phyloP scores from a whole-genome alignment of 2,797 vertebrate species.

The Paramormyrops hopkinsi region DNA sequence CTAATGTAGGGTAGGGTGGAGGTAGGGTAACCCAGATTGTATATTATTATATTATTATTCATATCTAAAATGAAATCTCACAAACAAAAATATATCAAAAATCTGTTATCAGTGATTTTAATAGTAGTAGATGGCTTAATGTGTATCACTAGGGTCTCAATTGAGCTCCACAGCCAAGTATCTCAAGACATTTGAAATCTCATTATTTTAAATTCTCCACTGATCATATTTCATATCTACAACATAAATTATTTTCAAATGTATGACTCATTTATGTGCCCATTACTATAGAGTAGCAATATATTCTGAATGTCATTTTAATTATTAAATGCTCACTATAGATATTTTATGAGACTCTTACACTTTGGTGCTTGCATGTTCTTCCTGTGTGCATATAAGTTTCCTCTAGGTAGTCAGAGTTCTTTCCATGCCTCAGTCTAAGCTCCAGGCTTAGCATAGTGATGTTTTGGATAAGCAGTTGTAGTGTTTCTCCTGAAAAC shows the following conservation, averaged over 20 bases:
- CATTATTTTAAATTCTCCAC: not conserved
- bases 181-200: not conserved
- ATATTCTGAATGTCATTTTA: not conserved
- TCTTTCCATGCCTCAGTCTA: not conserved
- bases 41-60: not conserved
- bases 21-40: not conserved
- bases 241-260: not conserved
- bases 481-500: not conserved
- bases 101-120: not conserved
- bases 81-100: not conserved
- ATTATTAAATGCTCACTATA: not conserved
- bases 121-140: not conserved
- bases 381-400: not conserved
- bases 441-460: not conserved
- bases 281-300: not conserved
- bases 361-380: not conserved
- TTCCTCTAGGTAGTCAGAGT: not conserved
- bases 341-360: not conserved
- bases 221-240: not conserved
- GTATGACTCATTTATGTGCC: not conserved
- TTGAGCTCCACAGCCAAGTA: not conserved
- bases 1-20: not conserved
- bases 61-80: not conserved
- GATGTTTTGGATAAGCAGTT: not conserved
- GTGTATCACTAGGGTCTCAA: not conserved